Base-by-base conservation (phyloP, 2,113 vertebrate genomes). In the Nerophis ophidion region DNA sequence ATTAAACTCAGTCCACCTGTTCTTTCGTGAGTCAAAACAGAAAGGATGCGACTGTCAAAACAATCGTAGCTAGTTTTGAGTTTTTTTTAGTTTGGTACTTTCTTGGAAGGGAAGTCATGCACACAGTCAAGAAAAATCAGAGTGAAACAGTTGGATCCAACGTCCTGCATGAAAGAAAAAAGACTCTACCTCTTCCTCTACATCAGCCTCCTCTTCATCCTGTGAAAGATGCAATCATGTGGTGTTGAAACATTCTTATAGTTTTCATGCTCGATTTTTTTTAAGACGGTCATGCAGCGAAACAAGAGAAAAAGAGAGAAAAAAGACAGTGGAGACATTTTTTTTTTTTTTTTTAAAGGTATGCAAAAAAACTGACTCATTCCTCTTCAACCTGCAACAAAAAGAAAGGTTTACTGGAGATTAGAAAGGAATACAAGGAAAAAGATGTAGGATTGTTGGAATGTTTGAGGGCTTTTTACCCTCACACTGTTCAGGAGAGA, bases 201-300 rank as follows among this genome's bases (percentile, higher is more conserved):
- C 73, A 50, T 85, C 86, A 26, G 65, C 80, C 57, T 89, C 88
- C 65, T 89, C 88, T 79, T 89, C 89, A 38, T 90, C 87, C 84
- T 86, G 68, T 46, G 11, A 51, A 62, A 63, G 35, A 77, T 66
- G 42, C 78, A 71, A 85, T 55, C n/a, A 79, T 16, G 64, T 35
- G 6, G 36, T 46, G 40, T 74, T 72, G 33, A 59, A 71, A 48
- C 57, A 33, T 33, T 14, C 47, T 47, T 48, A 50, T 19, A 51
- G 63, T 52, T 42, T 8, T 75, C 78, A 77, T 83, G 82, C 75
- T 54, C 57, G 38, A 54, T 70, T 67, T 46, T 64, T 44, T 56
- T 62, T 63, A 70, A 50, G 36, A 61, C 33, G 46, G 61, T 53
- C 84, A 80, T 85, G 83, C 86, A 73, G 61, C 73, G 71, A 34